Base-by-base conservation (phyloP, 2,113 vertebrate genomes). In the Emberiza fucata region DNA sequence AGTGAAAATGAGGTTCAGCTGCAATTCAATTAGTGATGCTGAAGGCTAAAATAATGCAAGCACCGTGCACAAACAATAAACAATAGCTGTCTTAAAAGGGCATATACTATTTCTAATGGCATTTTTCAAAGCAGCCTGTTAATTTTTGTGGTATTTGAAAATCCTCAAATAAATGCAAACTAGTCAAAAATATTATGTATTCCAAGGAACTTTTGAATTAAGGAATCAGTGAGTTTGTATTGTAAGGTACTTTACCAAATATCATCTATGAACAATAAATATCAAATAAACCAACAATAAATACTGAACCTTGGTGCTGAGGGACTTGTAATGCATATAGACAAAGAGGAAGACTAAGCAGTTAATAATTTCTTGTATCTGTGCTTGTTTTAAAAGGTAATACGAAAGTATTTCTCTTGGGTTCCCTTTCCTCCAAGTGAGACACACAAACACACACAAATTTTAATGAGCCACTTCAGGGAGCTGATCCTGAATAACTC, bases 61-160 rank as follows among this genome's bases (percentile, higher is more conserved):
- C 56, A 88, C 40, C 48, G 72, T 68, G 64, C 92, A 91, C 61
- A 94, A 93, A 95, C 61, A 94, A 85, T 88, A 97, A 94, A 87
- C 47, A 92, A 57, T 25, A 92, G 60, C 47, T 65, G 90, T 91
- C 72, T 93, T 78, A 86, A 96, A 86, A 56, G 69, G 76, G 35
- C 66, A 45, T 81, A 81, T 66, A 31, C 82, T 66, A 77, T 86
- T 95, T 80, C 39, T 78, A 94, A 83, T 65, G 56, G 20, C 21
- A 60, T 88, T 96, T 93, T 94, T 59, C 29, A 78, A 81, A 88
- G 71, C 11, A 90, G 37, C 69, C 39, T 87, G 63, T 92, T 97
- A 94, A 95, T 93, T 96, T 97, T 94, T 14, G 50, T 65, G 65
- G 42, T 59, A 91, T 97, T 98, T 96, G 95, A 89, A 95, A 95